Percentiles rank a stretch among this genome's conserved stretches.
Conservation (phyloP, 2,888 invertebrate genomes). For the Drosophila mimica region DNA sequence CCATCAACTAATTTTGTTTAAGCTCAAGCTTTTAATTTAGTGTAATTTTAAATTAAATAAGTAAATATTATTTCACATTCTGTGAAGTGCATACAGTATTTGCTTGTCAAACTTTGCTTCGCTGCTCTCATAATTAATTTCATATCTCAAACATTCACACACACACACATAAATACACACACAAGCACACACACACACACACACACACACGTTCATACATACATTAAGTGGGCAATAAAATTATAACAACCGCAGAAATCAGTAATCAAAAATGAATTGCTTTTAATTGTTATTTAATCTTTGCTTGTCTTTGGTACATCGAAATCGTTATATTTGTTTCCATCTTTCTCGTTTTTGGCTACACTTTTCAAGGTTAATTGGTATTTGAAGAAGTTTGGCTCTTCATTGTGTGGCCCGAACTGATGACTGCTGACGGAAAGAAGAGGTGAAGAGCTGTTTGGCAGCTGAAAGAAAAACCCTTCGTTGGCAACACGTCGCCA, state of each 20-base stretch:
- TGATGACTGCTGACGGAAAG: constrained; percentile 32
- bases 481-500: constrained; percentile 17
- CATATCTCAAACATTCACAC: constrained; percentile 21
- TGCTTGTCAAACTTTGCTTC: constrained; percentile 1
- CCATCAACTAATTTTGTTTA: not conserved
- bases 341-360: constrained; percentile 29
- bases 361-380: constrained; percentile 72
- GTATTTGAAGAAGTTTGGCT: constrained; percentile 49
- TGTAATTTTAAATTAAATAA: not conserved
- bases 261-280: constrained; percentile 73
- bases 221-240: constrained; percentile 68
- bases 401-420: not conserved
- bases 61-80: not conserved
- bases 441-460: constrained; percentile 10
- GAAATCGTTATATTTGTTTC: constrained; percentile 31
- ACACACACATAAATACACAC: constrained; percentile 7
- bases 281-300: constrained; percentile 79
- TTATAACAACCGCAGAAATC: constrained; percentile 68
- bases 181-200: constrained; percentile 6
- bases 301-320: constrained; percentile 44
- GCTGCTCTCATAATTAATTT: constrained; percentile 24
- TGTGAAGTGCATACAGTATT: constrained; percentile 21
- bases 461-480: constrained; percentile 16
- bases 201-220: constrained; percentile 15
- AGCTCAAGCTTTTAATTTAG: not conserved